Evolutionary conservation across 2,797 vertebrate species (phyloP).

Genomic region (Tinamus major): DNA sequence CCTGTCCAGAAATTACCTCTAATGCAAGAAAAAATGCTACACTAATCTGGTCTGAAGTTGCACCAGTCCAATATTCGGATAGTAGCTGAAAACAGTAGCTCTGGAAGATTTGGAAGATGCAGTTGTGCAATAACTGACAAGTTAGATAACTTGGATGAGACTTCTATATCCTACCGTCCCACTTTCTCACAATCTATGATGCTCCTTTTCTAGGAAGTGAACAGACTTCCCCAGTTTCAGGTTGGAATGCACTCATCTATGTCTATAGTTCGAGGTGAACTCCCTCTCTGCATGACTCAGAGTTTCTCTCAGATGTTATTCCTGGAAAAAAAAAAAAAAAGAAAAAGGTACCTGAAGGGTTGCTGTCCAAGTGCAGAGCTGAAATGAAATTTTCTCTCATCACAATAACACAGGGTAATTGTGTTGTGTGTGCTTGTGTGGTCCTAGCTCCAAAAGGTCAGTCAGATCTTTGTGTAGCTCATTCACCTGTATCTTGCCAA

Average conservation of each 20-base stretch:
- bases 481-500: not conserved
- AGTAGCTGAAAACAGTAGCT: not conserved
- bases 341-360: not conserved
- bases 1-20: not conserved
- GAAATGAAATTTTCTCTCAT: constrained; percentile 37
- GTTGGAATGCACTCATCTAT: not conserved
- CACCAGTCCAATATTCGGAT: not conserved
- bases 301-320: constrained; percentile 25
- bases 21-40: not conserved
- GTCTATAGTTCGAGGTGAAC: not conserved
- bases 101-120: not conserved
- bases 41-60: not conserved
- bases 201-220: not conserved
- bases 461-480: not conserved
- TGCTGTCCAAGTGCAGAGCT: not conserved
- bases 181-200: not conserved
- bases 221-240: not conserved
- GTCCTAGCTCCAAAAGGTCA: constrained; percentile 34
- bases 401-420: constrained; percentile 27
- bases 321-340: not conserved
- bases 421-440: constrained; percentile 15
- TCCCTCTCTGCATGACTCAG: constrained; percentile 33
- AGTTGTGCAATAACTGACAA: not conserved
- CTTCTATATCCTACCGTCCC: not conserved
- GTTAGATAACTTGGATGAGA: not conserved